phyloP scores from a whole-genome alignment of 1,140 invertebrate genomes.

The Saxidomus purpurata region DNA sequence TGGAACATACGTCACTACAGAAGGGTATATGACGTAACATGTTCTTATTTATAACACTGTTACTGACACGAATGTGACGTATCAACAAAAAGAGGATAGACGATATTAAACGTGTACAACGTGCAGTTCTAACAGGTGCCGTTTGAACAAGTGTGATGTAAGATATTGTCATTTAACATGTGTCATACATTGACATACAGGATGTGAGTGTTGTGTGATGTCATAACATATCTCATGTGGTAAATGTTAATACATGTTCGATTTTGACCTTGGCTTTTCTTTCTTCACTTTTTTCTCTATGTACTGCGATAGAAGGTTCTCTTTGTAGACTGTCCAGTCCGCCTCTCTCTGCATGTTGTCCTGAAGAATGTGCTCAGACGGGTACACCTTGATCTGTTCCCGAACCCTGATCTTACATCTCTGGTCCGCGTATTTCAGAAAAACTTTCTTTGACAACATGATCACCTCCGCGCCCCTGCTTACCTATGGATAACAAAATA shows the following conservation, averaged over 20 bases:
- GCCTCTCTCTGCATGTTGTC: conserved; percentile 78
- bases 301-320: conserved; percentile 54
- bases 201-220: neutral
- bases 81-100: no score
- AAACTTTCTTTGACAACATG: conserved; percentile 80
- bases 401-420: conserved; percentile 65
- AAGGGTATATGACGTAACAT: no score
- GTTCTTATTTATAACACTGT: no score
- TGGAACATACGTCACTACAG: no score
- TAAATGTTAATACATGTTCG: conserved; percentile 23
- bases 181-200: no score
- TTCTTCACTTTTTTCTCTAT: neutral
- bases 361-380: conserved; percentile 76
- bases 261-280: conserved; percentile 13
- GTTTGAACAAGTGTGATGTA: no score
- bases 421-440: conserved; percentile 77
- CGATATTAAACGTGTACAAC: no score
- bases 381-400: conserved; percentile 74
- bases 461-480: conserved; percentile 82
- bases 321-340: conserved; percentile 78
- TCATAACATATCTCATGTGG: neutral
- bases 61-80: no score
- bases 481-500: conserved; percentile 69
- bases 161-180: no score
- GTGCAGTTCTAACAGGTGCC: no score